Base-by-base conservation (phyloP, 2,888 invertebrate genomes). In the Galerucella pusilla region DNA sequence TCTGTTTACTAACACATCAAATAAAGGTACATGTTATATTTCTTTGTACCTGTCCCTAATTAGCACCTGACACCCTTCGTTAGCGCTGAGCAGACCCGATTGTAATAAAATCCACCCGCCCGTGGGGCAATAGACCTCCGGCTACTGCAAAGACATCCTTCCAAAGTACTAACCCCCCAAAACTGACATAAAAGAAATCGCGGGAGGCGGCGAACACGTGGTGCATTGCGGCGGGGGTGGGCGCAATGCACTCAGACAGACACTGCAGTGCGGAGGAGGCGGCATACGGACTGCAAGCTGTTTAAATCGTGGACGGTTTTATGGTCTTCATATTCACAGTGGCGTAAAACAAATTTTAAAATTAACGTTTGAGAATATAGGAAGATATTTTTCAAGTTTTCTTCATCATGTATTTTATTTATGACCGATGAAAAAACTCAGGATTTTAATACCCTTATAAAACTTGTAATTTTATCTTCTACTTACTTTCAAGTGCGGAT, bases 151-250 rank as follows among this genome's bases (percentile, higher is more conserved):
- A 25, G 61, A 61, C 35, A 63, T 16, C 63, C 35, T 46, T 54
- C 49, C 54, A 45, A 49, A 46, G 25, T 61, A 60, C 25, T 46
- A 46, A 49, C 20, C 46, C 61, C 12, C 61, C n/a, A 46, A 69
- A 69, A 61, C 69, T 20, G 20, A 14, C 16, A 35, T 63, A 60
- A 72, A 66, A 72, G 72, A 72, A 72, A 52, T 66, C 60, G 72
- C 46, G 66, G 28, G 59, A 66, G 66, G 72, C 72, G 66, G 67
- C 25, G 28, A 66, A 52, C 81, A 83, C 82, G 84, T 84, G 85
- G 84, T 85, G 84, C 85, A 85, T 80, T 85, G 85, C 86, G 84
- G 83, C 88, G 89, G 88, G 89, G 88, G 87, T 87, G 88, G 88
- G 88, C 85, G 88, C 87, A 86, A 86, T 88, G 80, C 82, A 80